Evolutionary conservation across 2,797 vertebrate genomes (phyloP).

Genomic region (Sebastiscus tertius): DNA sequence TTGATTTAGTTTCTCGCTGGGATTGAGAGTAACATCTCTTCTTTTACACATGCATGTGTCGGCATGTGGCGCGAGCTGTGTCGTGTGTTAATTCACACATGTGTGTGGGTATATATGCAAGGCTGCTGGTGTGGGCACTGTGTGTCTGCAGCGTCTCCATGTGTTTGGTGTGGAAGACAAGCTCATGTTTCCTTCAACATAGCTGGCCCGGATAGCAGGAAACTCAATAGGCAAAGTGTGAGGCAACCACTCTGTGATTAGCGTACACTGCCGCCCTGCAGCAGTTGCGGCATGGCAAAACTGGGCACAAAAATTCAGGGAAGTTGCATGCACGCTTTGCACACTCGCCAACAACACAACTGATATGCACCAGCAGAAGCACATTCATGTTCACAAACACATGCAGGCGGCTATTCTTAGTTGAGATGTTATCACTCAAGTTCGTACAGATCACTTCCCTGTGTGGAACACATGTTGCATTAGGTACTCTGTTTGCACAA

Average conservation of each 20-base stretch:
- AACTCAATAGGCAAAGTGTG: slow-evolving; percentile 62
- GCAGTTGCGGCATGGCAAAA: not conserved
- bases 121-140: not conserved
- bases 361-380: not conserved
- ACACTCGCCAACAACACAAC: not conserved
- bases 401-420: slow-evolving; percentile 1
- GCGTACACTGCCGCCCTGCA: not conserved
- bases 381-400: not conserved
- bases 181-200: slow-evolving; percentile 54
- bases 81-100: not conserved
- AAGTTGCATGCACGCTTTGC: not conserved
- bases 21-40: slow-evolving; percentile 14
- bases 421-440: slow-evolving; percentile 4
- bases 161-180: slow-evolving; percentile 18
- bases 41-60: slow-evolving; percentile 5
- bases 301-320: not conserved
- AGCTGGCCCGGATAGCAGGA: slow-evolving; percentile 45
- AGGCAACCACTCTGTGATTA: slow-evolving; percentile 49
- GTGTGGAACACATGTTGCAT: slow-evolving; percentile 1
- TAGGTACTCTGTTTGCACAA: not conserved
- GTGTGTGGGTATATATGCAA: not conserved
- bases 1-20: slow-evolving; percentile 28
- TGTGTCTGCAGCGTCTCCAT: slow-evolving; percentile 20
- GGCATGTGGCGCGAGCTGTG: not conserved
- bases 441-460: not conserved